These are phyloP conservation scores for Chelonus formosanus DNA, from an alignment of 2,888 invertebrate genomes.

Conservation along the genomic window DNA sequence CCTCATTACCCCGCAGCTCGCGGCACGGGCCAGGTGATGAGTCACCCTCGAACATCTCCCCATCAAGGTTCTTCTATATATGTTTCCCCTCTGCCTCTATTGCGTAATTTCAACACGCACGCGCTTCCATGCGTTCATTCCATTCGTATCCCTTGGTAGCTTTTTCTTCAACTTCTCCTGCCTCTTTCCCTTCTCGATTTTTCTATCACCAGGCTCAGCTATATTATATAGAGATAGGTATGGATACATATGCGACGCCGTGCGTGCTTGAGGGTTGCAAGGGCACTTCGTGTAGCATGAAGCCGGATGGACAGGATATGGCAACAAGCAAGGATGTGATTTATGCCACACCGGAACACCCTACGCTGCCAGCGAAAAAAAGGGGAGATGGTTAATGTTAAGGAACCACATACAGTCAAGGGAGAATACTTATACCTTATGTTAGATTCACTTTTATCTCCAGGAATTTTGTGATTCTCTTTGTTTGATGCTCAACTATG, in stretches of 20 bases:
- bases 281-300: slow-evolving; percentile 39
- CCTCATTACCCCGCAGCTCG: slow-evolving; percentile 21
- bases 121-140: slow-evolving; percentile 20
- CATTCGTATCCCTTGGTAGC: slow-evolving; percentile 9
- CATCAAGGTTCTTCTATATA: slow-evolving; percentile 38
- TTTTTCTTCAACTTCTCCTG: too few species aligned
- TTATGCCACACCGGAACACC: slow-evolving; percentile 59
- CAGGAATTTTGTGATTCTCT: slow-evolving; percentile 24
- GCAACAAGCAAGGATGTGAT: slow-evolving; percentile 56
- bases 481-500: background rate
- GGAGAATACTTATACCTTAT: slow-evolving; percentile 36
- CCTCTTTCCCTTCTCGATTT: background rate
- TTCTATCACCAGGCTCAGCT: background rate
- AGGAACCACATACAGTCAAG: slow-evolving; percentile 42
- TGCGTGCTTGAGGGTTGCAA: slow-evolving; percentile 36
- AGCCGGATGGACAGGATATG: slow-evolving; percentile 52
- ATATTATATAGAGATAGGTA: slow-evolving; percentile 1
- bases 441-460: slow-evolving; percentile 32
- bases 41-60: slow-evolving; percentile 54
- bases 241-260: slow-evolving; percentile 9
- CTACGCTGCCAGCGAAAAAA: slow-evolving; percentile 42
- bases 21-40: slow-evolving; percentile 60
- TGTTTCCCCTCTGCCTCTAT: slow-evolving; percentile 29
- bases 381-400: slow-evolving; percentile 43
- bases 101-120: slow-evolving; percentile 46